Base-by-base conservation (phyloP, 2,797 vertebrate species). In the Adelosebastes latens region DNA sequence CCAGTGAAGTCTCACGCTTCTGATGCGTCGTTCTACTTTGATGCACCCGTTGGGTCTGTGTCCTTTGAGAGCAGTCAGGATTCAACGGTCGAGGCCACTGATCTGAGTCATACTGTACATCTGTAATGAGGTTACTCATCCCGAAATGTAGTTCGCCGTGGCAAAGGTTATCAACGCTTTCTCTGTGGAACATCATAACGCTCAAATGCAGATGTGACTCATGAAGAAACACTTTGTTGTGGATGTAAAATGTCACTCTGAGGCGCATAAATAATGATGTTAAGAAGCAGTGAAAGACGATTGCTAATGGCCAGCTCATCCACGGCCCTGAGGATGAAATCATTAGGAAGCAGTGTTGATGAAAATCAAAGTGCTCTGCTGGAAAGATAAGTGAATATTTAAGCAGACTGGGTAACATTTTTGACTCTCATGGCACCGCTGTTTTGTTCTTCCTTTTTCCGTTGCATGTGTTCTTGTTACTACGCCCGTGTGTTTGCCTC, bases 51-150 rank as follows among this genome's bases (percentile, higher is more conserved):
- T 76, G 65, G 66, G 39, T 80, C 34, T 8, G 4, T 79, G 11
- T 75, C 13, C 8, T 72, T 34, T 46, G 18, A 56, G 34, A 67
- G 52, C 66, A 3, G 32, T 69, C 73, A 29, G 20, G 13, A 72
- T 70, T 67, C 42, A 79, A 61, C 13, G 0, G 31, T 24, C 67
- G 24, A 9, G 49, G 39, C 59, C 20, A 10, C 49, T 27, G 75
- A 72, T 85, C 68, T 81, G 61, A 87, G 63, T 91, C 86, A 83
- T 60, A 32, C 61, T 74, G 65, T 56, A 31, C 11, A 16, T 61
- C 66, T 81, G 36, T 58, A 65, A 72, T 70, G 58, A 73, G 34
- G 13, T 89, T 84, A 83, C 77, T 87, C 84, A 72, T 83, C 66
- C 42, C 22, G 72, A 81, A 77, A 72, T 52, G 46, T 52, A 31